Evolutionary conservation across 1,140 invertebrate species (phyloP).

Genomic region (Cardiocondyla obscurior): DNA sequence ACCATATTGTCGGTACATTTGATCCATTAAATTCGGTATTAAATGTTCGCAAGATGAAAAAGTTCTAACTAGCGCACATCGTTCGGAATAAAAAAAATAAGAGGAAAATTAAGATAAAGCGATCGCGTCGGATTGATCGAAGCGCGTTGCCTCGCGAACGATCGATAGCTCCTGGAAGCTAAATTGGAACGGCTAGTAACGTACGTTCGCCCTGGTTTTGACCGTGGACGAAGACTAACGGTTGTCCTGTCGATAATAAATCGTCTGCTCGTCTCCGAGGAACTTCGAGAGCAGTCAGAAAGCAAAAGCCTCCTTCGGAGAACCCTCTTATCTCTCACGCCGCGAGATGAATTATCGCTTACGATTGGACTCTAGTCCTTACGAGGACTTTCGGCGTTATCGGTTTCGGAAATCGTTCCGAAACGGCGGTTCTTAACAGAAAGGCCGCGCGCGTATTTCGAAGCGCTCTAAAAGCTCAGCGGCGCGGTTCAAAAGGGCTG

Average conservation of each 20-base stretch:
- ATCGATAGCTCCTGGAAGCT: constrained; percentile 53
- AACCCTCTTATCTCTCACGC: constrained; percentile 4
- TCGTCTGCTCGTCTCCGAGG: constrained; percentile 42
- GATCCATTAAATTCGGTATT: not conserved
- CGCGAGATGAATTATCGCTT: constrained; percentile 10
- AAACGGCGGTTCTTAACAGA: too few species aligned
- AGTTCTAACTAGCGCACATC: too few species aligned
- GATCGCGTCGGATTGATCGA: constrained; percentile 58
- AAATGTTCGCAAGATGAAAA: not conserved
- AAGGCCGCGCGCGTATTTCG: too few species aligned
- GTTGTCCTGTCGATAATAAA: constrained; percentile 63
- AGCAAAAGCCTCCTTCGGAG: not conserved
- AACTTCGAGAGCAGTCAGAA: not conserved
- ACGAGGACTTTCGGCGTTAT: too few species aligned
- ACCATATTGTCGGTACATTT: not conserved
- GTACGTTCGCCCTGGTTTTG: constrained; percentile 61
- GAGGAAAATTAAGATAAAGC: constrained; percentile 58
- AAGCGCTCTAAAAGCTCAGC: too few species aligned
- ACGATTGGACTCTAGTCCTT: too few species aligned
- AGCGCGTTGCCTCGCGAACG: constrained; percentile 17
- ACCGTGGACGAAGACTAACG: constrained; percentile 53
- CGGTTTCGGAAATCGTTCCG: too few species aligned
- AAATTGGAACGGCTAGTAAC: constrained; percentile 64
- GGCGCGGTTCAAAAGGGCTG: too few species aligned
- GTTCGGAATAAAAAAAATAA: constrained; percentile 54